Evolutionary conservation across 2,797 vertebrate species (phyloP), one percentile per base, ranked within the genome.

Genomic region (Gouania willdenowi): DNA sequence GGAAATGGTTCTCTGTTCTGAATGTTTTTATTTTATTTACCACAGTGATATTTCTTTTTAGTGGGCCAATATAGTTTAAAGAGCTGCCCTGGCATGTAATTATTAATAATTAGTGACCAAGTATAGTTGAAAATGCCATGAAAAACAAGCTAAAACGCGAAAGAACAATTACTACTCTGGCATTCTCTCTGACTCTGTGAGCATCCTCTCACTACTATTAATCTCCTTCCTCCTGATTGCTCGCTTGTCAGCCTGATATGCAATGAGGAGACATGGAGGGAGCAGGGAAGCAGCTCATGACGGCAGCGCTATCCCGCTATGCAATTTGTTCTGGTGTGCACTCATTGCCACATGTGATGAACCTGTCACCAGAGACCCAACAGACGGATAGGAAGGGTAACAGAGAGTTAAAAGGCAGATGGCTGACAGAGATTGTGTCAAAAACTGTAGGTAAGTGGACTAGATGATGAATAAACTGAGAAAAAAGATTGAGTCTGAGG

Each of bases 321-420:
- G n/a, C 36, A 61, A 69, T 76, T 65, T 71, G 58, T 66, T 66
- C 56, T 55, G 49, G 43, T 57, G 66, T 18, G 36, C 52, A 50
- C 59, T 55, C 56, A 47, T 78, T 62, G 63, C 68, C 74, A 69
- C 77, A 72, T 77, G 73, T 8, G 34, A 71, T 44, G 39, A 66
- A 59, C 38, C 32, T 18, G 18, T 60, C 62, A 59, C 54, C 59
- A 20, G 51, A 64, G 67, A 60, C 61, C 45, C 47, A n/a, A 24
- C 64, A 72, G 77, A 81, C 68, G 70, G 64, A 81, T 66, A 52
- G 64, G 41, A 22, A 6, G 57, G 41, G 41, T 17, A 27, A 29
- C 36, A 51, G 44, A 30, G 53, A 44, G 45, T 41, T 27, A 29
- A 26, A 33, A 43, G 20, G 31, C 32, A 19, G 34, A 29, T 57